Base-by-base conservation (phyloP, 92 coral and sea anemone species). In the Porites cylindrica region DNA sequence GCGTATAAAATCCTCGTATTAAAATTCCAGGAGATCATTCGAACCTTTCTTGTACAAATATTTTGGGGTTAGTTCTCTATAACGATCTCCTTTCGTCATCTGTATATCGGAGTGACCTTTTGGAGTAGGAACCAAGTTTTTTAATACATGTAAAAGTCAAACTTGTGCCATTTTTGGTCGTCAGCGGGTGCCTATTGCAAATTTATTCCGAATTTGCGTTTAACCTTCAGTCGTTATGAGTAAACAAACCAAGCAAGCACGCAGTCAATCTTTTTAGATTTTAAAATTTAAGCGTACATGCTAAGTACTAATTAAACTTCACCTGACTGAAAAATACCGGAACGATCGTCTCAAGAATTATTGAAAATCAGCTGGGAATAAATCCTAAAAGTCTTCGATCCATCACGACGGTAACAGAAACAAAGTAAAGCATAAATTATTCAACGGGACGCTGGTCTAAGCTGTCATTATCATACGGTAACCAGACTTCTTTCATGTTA, bases 371-470 rank as follows among this genome's bases (percentile, higher is more conserved):
- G n/a, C 51, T n/a, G 75, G 63, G 84, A 18, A 17, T 29, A 59
- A 56, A 21, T 77, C 78, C 70, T 19, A 72, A 71, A 82, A 47
- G 43, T 58, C 70, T 70, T 81, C 85, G 85, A 81, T 7, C 85
- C 43, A 9, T 21, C 24, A 17, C 26, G 17, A 70, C 17, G 19
- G 10, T 9, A 50, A 64, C 10, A 79, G 20, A 14, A 74, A 51
- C n/a, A 21, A 24, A 77, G 9, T 70, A 20, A 10, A 13, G 18
- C 20, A 81, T 81, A 81, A 81, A 81, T 69, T 51, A 67, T 81
- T 81, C 16, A 81, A 53, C 43, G 51, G 76, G 85, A 81, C 85
- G 85, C 85, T 13, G 47, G 72, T 21, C 10, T 19, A 11, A 67
- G 72, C 38, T 9, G 16, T 67, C 38, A 6, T 1, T 10, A 1